Conservation (phyloP, 2,113 vertebrate species). For the Lonchura striata region DNA sequence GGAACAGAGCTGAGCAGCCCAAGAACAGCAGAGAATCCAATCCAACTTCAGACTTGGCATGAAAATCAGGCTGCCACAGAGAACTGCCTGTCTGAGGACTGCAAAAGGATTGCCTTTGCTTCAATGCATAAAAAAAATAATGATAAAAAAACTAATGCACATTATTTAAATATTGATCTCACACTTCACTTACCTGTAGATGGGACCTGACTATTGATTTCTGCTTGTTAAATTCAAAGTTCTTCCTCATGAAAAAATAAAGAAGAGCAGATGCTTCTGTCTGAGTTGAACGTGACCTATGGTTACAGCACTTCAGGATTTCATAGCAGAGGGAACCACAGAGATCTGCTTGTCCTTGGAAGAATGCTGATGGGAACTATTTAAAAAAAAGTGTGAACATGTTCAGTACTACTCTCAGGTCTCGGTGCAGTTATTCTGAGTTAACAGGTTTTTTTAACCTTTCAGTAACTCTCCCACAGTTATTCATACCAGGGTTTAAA, state of each 20-base stretch:
- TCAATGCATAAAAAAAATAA: neutral
- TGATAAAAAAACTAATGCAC: neutral
- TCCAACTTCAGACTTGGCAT: neutral
- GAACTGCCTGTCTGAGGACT: neutral
- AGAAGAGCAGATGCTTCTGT: conserved; percentile 92
- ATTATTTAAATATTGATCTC: neutral
- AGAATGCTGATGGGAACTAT: conserved; percentile 93
- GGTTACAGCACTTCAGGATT: conserved; percentile 97
- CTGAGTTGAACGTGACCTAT: conserved; percentile 93
- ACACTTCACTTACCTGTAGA: conserved; percentile 83
- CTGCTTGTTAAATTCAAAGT: conserved; percentile 97
- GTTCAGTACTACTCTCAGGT: neutral
- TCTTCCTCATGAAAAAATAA: conserved; percentile 98
- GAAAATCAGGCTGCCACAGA: neutral
- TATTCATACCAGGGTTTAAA: neutral
- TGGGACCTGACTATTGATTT: conserved; percentile 97
- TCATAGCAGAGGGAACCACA: conserved; percentile 95
- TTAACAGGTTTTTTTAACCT: neutral
- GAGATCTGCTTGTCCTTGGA: conserved; percentile 94
- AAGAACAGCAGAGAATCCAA: neutral
- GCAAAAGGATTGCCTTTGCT: neutral
- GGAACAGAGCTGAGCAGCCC: neutral
- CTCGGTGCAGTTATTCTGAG: neutral
- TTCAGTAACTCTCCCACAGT: neutral
- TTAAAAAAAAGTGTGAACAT: neutral